Percentiles rank a stretch among this genome's conserved stretches.
These are phyloP conservation scores for Chrysemys picta DNA, from an alignment of 2,113 vertebrate genomes.

Conservation along the genomic window DNA sequence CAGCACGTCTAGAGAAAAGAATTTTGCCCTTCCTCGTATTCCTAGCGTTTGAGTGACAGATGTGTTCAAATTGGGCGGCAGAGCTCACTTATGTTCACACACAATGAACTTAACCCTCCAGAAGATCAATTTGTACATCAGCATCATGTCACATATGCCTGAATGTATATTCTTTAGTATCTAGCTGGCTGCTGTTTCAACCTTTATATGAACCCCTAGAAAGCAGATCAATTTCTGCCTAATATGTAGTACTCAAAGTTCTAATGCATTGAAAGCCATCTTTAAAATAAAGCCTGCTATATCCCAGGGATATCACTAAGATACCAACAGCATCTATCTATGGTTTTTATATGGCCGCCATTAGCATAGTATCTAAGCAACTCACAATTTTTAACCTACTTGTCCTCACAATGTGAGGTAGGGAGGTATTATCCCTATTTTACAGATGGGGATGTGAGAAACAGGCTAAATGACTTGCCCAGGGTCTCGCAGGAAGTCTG, in stretches of 20 bases:
- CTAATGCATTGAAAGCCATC: not conserved
- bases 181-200: not conserved
- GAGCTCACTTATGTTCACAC: conserved; percentile 19
- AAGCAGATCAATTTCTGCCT: not conserved
- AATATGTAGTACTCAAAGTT: not conserved
- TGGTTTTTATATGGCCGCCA: not conserved
- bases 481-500: not conserved
- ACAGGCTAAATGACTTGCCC: not conserved
- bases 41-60: conserved; percentile 25
- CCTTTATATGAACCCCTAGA: not conserved
- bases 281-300: not conserved
- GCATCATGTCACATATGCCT: not conserved
- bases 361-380: not conserved
- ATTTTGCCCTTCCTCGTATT: conserved; percentile 31
- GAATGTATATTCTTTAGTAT: not conserved
- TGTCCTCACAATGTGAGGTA: not conserved
- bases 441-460: not conserved
- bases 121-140: not conserved
- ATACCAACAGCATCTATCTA: not conserved
- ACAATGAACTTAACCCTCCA: not conserved
- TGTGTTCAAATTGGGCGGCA: conserved; percentile 24
- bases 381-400: not conserved
- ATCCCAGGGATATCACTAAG: not conserved
- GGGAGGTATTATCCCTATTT: conserved; percentile 3
- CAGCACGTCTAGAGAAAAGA: conserved; percentile 26